These are phyloP conservation scores for Perizoma affinitatum DNA, from an alignment of 2,888 invertebrate genomes.

Conservation along the genomic window DNA sequence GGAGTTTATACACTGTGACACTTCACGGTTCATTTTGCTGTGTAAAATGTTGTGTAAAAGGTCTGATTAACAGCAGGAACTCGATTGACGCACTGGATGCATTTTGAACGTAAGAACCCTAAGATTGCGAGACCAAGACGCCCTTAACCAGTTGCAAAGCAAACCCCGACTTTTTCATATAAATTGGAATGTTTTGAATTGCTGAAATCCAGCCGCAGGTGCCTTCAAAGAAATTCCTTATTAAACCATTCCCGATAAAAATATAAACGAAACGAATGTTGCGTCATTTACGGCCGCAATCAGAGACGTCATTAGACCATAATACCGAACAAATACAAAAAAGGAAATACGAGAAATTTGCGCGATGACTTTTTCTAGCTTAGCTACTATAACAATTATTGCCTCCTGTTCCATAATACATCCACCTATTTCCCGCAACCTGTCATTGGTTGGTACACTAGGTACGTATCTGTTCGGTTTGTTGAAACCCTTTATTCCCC, in stretches of 20 bases:
- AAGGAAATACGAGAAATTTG: too few species aligned
- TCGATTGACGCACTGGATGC: too few species aligned
- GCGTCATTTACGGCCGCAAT: constrained; percentile 22
- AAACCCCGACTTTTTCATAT: constrained; percentile 47
- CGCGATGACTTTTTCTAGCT: too few species aligned
- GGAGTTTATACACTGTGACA: too few species aligned
- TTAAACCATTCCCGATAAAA: constrained; percentile 56
- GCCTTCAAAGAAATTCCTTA: constrained; percentile 56
- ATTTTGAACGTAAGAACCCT: constrained; percentile 5
- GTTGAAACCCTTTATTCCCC: too few species aligned
- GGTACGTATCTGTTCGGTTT: too few species aligned
- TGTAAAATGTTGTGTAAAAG: too few species aligned
- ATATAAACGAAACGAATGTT: constrained; percentile 26
- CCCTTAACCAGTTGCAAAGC: constrained; percentile 35
- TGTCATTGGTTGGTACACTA: too few species aligned
- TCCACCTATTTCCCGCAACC: neutral
- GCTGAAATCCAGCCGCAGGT: constrained; percentile 58
- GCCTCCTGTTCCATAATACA: too few species aligned
- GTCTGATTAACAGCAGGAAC: too few species aligned
- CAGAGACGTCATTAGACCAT: neutral
- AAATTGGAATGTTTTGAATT: constrained; percentile 66
- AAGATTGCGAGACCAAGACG: neutral
- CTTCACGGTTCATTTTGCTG: too few species aligned
- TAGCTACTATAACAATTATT: too few species aligned
- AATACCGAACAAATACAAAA: neutral